Base-by-base conservation (phyloP, 37 sponge, comb jelly and placozoan species). In the Aphrocallistes beatrix region DNA sequence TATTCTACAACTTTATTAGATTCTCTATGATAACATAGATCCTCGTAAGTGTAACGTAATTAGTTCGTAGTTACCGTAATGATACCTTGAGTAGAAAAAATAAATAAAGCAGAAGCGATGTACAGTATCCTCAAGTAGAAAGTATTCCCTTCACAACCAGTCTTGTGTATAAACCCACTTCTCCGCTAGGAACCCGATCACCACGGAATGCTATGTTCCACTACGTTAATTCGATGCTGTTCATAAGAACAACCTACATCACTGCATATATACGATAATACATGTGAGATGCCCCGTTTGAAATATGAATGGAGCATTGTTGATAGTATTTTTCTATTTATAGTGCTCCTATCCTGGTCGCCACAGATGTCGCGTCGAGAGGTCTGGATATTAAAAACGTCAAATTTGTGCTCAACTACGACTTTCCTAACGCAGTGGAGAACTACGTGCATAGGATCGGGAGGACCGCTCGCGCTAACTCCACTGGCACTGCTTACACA, bases 361-460 rank as follows among this genome's bases (percentile, higher is more conserved):
- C 99, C 25, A 98, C 99, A 37, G 99, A 98, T 88, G 99, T 98
- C 3, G 99, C 95, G 0, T 92, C 95, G 6, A 85, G 99, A 83
- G 99, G 99, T 38, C 83, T 98, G 38, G 99, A 98, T 88, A 93
- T 98, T 0, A 84, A 84, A 19, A 94, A 98, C 83, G 90, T 98
- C 30, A 89, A 92, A 36, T 95, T 84, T 90, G 99, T 98, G 81
- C 89, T 98, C 81, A 98, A 98, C 90, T 98, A 85, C 88, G 99
- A 98, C 51, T 98, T 93, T 82, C 99, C 99, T 37, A 87, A 89
- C 83, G 83, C 90, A 49, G 92, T 93, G 38, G 99, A 98, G 83
- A 96, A 98, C 84, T 98, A 98, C 84, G 90, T 98, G 8, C 99
- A 98, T 84, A 91, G 99, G 36, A 95, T 98, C 82, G 99, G 99